A percentile compares a stretch with the other conserved stretches of the same genome.
These are phyloP conservation scores for Podilymbus podiceps DNA, from an alignment of 2,113 vertebrate species.

Conservation along the genomic window DNA sequence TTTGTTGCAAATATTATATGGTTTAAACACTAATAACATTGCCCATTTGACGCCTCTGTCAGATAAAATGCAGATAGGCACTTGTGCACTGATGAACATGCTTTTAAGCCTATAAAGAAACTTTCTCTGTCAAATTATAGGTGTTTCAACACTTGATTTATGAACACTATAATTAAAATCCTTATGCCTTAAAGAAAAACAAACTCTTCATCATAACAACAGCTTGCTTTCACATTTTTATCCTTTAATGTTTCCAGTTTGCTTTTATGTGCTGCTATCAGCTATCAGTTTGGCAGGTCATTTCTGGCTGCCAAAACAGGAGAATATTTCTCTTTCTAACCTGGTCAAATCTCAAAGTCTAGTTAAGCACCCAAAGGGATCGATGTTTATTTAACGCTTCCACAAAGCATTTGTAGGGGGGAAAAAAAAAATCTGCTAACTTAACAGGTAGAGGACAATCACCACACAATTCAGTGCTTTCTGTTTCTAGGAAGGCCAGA, in stretches of 20 bases:
- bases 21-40: slow-evolving; percentile 52
- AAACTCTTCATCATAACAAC: slow-evolving; percentile 8
- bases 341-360: neutral
- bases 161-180: slow-evolving; percentile 35
- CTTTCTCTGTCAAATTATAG: slow-evolving; percentile 46
- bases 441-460: neutral
- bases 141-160: slow-evolving; percentile 37
- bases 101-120: slow-evolving; percentile 45
- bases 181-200: slow-evolving; percentile 20
- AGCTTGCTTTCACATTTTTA: slow-evolving; percentile 11
- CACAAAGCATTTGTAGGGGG: neutral
- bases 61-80: slow-evolving; percentile 57
- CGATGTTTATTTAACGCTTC: neutral
- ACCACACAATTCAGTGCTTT: neutral
- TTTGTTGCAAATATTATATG: slow-evolving; percentile 63
- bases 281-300: neutral
- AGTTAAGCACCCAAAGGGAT: neutral
- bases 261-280: neutral
- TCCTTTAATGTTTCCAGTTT: slow-evolving; percentile 17
- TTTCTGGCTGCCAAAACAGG: neutral
- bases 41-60: slow-evolving; percentile 45
- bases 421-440: neutral
- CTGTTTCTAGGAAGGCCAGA: neutral
- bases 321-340: neutral
- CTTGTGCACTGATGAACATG: slow-evolving; percentile 38